A percentile compares a stretch with the other conserved stretches of the same genome.
Conservation (phyloP, 2,113 vertebrate genomes). For the Corythornis madagascariensis region DNA sequence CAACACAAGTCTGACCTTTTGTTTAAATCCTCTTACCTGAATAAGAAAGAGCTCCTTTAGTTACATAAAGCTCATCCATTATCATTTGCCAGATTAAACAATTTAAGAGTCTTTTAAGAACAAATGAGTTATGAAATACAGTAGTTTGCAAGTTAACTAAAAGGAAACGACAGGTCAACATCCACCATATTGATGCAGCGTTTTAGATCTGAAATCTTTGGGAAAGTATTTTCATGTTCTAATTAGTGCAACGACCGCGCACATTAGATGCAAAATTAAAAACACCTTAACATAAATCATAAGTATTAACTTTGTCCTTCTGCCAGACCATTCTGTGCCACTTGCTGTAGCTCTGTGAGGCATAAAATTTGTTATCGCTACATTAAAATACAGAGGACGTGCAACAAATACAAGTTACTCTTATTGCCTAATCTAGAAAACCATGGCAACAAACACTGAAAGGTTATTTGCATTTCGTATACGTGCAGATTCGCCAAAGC, state of each 20-base stretch:
- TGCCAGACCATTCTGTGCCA: background rate
- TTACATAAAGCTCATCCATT: background rate
- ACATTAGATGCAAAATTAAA: background rate
- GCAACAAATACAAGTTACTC: background rate
- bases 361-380: background rate
- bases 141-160: background rate
- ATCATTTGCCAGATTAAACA: background rate
- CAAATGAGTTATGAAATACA: background rate
- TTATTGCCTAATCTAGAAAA: background rate
- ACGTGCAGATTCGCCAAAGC: background rate
- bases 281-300: background rate
- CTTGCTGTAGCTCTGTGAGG: background rate
- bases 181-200: background rate
- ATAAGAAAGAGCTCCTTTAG: background rate
- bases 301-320: background rate
- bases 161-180: background rate
- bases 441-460: background rate
- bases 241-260: background rate
- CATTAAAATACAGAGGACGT: background rate
- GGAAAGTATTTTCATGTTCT: background rate
- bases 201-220: background rate
- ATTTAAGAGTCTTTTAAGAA: background rate
- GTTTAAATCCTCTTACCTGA: slow-evolving; percentile 25
- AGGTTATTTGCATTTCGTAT: background rate
- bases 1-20: background rate